Conservation (phyloP, 2,797 vertebrate genomes). For the Scolopax rusticola region DNA sequence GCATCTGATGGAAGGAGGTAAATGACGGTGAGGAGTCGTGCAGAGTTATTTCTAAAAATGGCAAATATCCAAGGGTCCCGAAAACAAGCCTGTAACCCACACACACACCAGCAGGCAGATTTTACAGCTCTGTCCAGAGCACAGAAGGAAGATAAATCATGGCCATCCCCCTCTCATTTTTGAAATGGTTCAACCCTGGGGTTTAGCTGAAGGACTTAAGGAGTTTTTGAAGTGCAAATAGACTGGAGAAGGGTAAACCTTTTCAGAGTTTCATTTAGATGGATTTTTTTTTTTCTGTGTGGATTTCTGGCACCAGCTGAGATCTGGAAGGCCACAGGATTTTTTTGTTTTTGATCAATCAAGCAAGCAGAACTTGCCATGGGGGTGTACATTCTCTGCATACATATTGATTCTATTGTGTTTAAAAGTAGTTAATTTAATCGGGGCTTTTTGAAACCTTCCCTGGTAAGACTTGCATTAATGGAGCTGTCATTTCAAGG, state of each 20-base stretch:
- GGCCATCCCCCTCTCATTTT: constrained; percentile 79
- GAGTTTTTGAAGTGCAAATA: constrained; percentile 86
- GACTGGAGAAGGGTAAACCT: constrained; percentile 81
- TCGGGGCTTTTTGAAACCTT: constrained; percentile 63
- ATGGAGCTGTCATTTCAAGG: constrained; percentile 79
- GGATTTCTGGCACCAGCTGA: constrained; percentile 82
- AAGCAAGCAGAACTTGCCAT: constrained; percentile 79
- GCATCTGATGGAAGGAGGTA: neutral
- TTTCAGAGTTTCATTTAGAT: constrained; percentile 84
- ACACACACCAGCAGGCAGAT: constrained; percentile 61
- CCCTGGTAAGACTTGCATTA: constrained; percentile 49
- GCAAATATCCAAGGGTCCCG: constrained; percentile 16
- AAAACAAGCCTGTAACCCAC: neutral
- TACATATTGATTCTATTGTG: constrained; percentile 79
- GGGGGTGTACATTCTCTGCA: constrained; percentile 74
- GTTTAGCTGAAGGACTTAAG: constrained; percentile 81
- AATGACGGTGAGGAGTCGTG: neutral
- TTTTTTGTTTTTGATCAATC: constrained; percentile 84
- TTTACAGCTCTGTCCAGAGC: constrained; percentile 79
- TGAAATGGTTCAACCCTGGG: constrained; percentile 81
- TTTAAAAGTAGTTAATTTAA: constrained; percentile 80
- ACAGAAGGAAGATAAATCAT: constrained; percentile 84
- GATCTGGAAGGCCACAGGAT: constrained; percentile 77
- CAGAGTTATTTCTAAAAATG: constrained; percentile 45
- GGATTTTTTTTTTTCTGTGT: constrained; percentile 79